These are phyloP conservation scores for Pluvianellus socialis DNA, from an alignment of 2,113 vertebrate species.

Conservation along the genomic window DNA sequence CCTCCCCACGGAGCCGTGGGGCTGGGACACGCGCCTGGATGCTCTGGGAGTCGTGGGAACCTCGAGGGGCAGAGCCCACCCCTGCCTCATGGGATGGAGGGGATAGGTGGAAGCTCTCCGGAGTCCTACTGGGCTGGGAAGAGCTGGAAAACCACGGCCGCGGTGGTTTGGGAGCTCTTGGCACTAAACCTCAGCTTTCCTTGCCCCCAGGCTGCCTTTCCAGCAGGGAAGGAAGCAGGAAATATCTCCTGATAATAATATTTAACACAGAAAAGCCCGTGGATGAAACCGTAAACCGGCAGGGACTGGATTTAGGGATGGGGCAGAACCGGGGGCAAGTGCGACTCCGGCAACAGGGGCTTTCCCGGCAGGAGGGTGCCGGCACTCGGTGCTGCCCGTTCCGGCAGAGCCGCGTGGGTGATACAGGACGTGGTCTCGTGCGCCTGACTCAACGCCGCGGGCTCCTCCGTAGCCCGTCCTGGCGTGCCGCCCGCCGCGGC, in stretches of 20 bases:
- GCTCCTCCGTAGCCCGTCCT: background rate
- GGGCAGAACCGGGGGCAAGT: rapidly evolving
- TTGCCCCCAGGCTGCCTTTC: background rate
- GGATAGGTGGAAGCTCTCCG: background rate
- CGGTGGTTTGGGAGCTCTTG: background rate
- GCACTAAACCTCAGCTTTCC: background rate
- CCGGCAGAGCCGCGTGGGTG: background rate
- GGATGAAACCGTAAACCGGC: background rate
- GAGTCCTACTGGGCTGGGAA: rapidly evolving
- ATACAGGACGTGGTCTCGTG: background rate
- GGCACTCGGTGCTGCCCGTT: rapidly evolving
- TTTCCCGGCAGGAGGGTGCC: background rate
- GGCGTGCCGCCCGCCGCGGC: rapidly evolving
- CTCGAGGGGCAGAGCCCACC: background rate
- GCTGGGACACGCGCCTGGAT: background rate
- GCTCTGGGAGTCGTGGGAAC: background rate
- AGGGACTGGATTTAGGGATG: background rate
- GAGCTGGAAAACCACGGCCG: rapidly evolving
- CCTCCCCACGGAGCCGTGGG: rapidly evolving
- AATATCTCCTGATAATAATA: background rate
- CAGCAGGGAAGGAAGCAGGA: background rate
- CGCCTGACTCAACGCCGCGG: background rate
- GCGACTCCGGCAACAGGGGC: rapidly evolving
- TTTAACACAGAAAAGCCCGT: rapidly evolving
- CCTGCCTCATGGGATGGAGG: rapidly evolving